Conservation (phyloP, 1,140 invertebrate genomes). For the Calycopis cecrops region DNA sequence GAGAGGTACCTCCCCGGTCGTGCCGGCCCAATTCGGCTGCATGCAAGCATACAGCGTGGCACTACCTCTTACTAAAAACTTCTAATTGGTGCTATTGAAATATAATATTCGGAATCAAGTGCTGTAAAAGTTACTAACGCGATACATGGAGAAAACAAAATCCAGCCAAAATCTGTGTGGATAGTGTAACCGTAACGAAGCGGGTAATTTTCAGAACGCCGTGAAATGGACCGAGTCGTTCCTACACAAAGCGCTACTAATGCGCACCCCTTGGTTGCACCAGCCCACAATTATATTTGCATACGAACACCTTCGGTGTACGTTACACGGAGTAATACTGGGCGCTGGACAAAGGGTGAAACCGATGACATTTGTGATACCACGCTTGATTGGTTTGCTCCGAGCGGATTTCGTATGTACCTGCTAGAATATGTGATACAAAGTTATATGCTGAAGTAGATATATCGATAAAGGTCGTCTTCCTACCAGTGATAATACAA, state of each 20-base stretch:
- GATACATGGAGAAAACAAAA: constrained; percentile 4
- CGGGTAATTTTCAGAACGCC: constrained; percentile 45
- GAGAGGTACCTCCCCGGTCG: too few relatives aligned
- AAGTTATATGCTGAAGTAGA: too few relatives aligned
- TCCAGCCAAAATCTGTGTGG: constrained; percentile 2
- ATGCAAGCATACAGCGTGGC: too few relatives aligned
- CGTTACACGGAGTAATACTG: constrained; percentile 19
- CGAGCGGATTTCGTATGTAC: too few relatives aligned
- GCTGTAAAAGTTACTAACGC: background rate
- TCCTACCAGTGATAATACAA: too few relatives aligned
- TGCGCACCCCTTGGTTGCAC: constrained; percentile 42
- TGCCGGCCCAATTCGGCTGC: too few relatives aligned
- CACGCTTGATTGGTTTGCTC: background rate
- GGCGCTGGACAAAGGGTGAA: constrained; percentile 8
- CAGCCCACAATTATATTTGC: too few relatives aligned
- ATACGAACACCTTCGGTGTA: constrained; percentile 38
- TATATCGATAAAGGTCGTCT: too few relatives aligned
- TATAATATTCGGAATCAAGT: too few relatives aligned
- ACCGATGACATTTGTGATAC: constrained; percentile 9
- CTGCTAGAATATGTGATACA: too few relatives aligned
- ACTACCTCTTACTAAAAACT: too few relatives aligned
- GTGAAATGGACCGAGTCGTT: constrained; percentile 58
- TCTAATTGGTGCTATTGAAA: too few relatives aligned
- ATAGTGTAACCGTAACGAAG: constrained; percentile 15
- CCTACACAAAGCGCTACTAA: constrained; percentile 52